Base-by-base conservation (phyloP, 2,797 vertebrate species). In the Liasis olivaceus region DNA sequence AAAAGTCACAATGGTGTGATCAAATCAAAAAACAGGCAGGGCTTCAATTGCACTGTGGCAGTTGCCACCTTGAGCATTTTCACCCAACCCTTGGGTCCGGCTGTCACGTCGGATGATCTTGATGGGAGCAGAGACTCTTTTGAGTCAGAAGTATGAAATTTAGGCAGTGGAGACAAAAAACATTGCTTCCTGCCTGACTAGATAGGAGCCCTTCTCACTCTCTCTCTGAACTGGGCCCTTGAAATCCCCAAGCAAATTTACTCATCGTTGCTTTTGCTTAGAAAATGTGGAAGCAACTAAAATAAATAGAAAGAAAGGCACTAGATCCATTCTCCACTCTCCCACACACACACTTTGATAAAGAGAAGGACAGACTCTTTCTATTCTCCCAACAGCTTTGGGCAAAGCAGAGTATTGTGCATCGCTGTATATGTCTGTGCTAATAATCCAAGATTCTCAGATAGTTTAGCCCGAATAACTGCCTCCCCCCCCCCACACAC, bases 91-190 rank as follows among this genome's bases (percentile, higher is more conserved):
- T 81, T 81, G 72, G 94, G 92, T 94, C 94, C 95, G 96, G 96
- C 96, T 96, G 96, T 97, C 97, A 97, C 94, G 93, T 95, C 94
- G 89, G 91, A 94, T 93, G 95, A 92, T 95, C 93, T 93, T 96
- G 95, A 94, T 92, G 93, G 93, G 94, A 95, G 91, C 95, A 91
- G 93, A 94, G 93, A 94, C 62, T 64, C 84, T 96, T 96, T 96
- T 95, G 92, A 94, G 91, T 94, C 90, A 42, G 92, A 96, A 96
- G 94, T 96, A 95, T 96, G 95, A 96, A 24, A 95, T 89, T 89
- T 89, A 94, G 94, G 91, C 94, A 20, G 84, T 12, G 14, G 4
- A 84, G 77, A 84, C 17, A 47, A 36, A 47, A 66, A 86, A 85
- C 58, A 5, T 6, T 13, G 5, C 26, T 66, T 58, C 36, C 26